Conservation (phyloP, 2,113 vertebrate species). For the Rattus norvegicus region DNA sequence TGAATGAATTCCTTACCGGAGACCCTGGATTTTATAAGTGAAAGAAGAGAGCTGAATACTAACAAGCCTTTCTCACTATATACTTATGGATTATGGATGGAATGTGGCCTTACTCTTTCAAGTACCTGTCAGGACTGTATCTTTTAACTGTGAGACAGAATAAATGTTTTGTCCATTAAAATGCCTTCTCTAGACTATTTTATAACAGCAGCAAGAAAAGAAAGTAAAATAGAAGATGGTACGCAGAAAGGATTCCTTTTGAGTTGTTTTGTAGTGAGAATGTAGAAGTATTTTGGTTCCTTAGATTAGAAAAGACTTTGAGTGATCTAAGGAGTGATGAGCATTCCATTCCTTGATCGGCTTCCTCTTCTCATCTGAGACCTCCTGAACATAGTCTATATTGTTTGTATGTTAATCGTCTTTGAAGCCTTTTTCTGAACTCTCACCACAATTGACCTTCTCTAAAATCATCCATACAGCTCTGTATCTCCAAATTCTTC, state of each 20-base stretch:
- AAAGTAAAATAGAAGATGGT: neutral
- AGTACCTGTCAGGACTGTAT: neutral
- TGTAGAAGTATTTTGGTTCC: neutral
- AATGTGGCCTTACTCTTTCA: neutral
- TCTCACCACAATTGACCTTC: too few relatives aligned
- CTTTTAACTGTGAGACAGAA: neutral
- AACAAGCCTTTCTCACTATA: neutral
- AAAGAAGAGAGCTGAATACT: neutral
- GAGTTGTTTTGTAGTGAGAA: neutral
- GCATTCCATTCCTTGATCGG: neutral
- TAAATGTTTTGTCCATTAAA: neutral
- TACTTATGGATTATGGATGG: neutral
- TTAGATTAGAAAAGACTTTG: neutral
- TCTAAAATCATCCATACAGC: neutral
- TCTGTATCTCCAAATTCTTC: neutral
- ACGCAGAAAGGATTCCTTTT: too few relatives aligned
- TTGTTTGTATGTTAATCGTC: neutral
- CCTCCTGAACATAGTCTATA: neutral
- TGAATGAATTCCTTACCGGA: too few relatives aligned
- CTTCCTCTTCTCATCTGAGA: neutral
- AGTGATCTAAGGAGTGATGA: neutral
- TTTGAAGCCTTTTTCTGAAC: neutral
- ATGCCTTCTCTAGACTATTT: neutral
- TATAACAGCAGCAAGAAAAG: neutral
- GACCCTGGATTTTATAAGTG: neutral